Base-by-base conservation (phyloP, 1,140 invertebrate species). In the Hylaeus anthracinus region DNA sequence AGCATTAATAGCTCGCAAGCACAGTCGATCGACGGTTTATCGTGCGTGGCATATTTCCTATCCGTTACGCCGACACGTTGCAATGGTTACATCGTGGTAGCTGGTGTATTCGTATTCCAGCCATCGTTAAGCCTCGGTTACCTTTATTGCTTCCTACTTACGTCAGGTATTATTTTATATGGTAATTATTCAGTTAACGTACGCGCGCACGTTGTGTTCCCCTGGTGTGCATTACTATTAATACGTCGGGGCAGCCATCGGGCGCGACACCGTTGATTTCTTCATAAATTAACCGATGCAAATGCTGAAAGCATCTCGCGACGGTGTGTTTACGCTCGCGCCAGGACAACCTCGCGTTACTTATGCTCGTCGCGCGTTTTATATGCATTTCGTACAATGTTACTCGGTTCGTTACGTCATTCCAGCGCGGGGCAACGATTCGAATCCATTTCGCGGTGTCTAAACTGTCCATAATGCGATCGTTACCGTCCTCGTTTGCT, bases 121-220 rank as follows among this genome's bases (percentile, higher is more conserved):
- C 76, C 48, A 64, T 69, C 76, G 76, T 79, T 79, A 79, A 45
- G 76, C 37, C 26, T 73, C 71, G 75, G 66, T 72, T 80, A 84
- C 83, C 67, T 79, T 82, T 82, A 86, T 65, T 63, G 73, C 81
- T 83, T 86, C 84, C 81, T 80, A 41, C 58, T 76, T 69, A 61
- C 43, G 10, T 41, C 60, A 48, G 80, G 75, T 79, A 86, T 86
- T 83, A 86, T 83, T 86, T 86, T 86, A 83, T 77, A 83, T 41
- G 41, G n/a, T 61, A 55, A 86, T 86, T 86, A 86, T 87, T 86
- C 82, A 72, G 77, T 69, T 86, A 85, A 82, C 66, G 74, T 26
- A 26, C 51, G 5, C 39, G 37, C 12, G 69, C 37, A 41, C 74
- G 15, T 53, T 9, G 15, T 5, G 55, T n/a, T 37, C 12, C 58